Evolutionary conservation across 2,797 vertebrate genomes (phyloP), one percentile per base, ranked within the genome.

Genomic region (Arnoldichthys spilopterus): DNA sequence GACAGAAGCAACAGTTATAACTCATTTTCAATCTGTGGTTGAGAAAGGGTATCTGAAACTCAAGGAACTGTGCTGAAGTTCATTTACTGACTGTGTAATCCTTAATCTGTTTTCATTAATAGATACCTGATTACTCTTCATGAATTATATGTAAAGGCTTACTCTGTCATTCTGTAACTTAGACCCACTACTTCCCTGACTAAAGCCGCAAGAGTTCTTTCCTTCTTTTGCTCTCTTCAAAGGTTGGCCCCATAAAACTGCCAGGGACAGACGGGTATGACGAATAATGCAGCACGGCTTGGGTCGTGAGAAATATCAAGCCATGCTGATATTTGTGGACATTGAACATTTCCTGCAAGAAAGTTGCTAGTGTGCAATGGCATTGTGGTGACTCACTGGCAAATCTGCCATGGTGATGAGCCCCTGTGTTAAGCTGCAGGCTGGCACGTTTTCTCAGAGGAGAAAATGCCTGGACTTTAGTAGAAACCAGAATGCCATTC

Each of bases 341-440:
- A 83, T 74, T 78, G 63, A 88, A 85, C 26, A 84, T 88, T 86
- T 90, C 70, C 83, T 84, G 81, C 67, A 71, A 58, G 69, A 74
- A 79, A 56, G 8, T 66, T 53, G 82, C 83, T 80, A 89, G 90
- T 86, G 83, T 47, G 74, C 79, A 84, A 83, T 87, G 87, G 80
- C 87, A 72, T 86, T 86, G 58, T 79, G 82, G 85, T 88, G 88
- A 91, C 85, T 89, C 89, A 81, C 82, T 61, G 59, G 76, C 76
- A 82, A 84, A 88, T 87, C 85, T 83, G 81, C 53, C 43, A 63
- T 64, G 0, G 81, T 90, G 88, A 91, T 88, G 88, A 71, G 68
- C 51, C 82, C 84, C 90, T 91, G 90, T 92, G 91, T 89, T n/a
- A n/a, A 87, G 79, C 88, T 82, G 80, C 82, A 83, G 76, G 78